Evolutionary conservation across 2,888 invertebrate genomes (phyloP), one percentile per base, ranked within the genome.

Genomic region (Amphiduros pacificus): DNA sequence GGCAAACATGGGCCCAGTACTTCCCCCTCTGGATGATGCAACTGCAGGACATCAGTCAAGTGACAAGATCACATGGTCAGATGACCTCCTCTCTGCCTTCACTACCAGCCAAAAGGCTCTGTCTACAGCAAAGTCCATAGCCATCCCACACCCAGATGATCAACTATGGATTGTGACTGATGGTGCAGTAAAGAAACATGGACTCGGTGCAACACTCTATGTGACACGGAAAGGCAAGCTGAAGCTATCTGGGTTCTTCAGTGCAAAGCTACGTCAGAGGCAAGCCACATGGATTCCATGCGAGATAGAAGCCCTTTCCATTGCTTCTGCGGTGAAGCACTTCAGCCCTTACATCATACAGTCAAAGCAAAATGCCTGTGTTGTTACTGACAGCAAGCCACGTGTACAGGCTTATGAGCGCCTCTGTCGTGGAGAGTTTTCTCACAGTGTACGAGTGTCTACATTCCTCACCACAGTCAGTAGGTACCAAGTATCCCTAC

Each of bases 1-100:
- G n/a, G 50, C 50, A 3, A 49, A 51, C 32, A 49, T 58, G 49
- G 58, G 51, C 14, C 58, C 58, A 6, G 50, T 58, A 26, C 48
- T 27, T n/a, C 41, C 44, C 26, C 51, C 58, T 4, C n/a, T 44
- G 44, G 44, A 44, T 44, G 44, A 44, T 22, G 22, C 22, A 22
- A 22, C 22, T 44, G 44, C 44, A 11, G 44, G 44, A 5, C n/a
- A 22, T n/a, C 44, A n/a, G 5, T 17, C 44, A 6, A 17, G 44
- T 9, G n/a, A n/a, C 5, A n/a, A n/a, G n/a, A n/a, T 44, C 5
- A n/a, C n/a, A n/a, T 44, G 44, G 44, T 20, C 44, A 20, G 44
- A 44, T 44, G 44, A 44, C n/a, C n/a, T 9, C 44, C 44, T 44
- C 9, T 6, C 44, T 9, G 9, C n/a, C 9, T 44, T 44, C 44